Evolutionary conservation across 2,797 vertebrate genomes (phyloP).

Genomic region (Channallabes apus): DNA sequence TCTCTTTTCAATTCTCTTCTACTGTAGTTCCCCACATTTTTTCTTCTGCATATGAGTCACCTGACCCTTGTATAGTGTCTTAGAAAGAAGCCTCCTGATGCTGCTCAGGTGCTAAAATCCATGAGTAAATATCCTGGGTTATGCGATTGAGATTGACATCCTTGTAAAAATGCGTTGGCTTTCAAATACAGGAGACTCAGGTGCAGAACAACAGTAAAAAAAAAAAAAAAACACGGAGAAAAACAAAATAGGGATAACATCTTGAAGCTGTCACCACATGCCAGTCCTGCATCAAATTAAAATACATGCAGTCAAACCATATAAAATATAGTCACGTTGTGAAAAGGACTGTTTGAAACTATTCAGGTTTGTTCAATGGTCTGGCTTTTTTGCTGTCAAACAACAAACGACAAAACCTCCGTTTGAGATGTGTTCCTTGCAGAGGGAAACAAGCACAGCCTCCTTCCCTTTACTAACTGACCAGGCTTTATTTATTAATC

Average conservation of each 20-base stretch:
- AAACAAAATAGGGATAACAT: neutral
- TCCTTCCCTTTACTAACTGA: neutral
- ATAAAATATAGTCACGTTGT: neutral
- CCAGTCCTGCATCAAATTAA: constrained; percentile 2
- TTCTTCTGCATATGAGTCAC: constrained; percentile 15
- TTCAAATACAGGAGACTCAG: constrained; percentile 25
- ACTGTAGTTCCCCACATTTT: constrained; percentile 6
- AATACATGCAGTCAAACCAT: neutral
- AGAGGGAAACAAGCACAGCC: neutral
- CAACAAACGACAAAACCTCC: neutral
- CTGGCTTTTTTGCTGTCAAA: neutral
- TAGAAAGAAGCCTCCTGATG: constrained; percentile 19
- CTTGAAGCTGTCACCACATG: neutral
- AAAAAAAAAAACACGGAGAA: neutral
- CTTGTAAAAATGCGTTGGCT: constrained; percentile 25
- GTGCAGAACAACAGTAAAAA: constrained; percentile 12
- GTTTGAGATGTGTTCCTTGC: neutral
- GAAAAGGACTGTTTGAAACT: neutral
- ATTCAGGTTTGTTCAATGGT: neutral
- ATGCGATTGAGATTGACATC: constrained; percentile 18
- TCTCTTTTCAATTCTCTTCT: neutral
- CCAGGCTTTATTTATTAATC: constrained; percentile 26
- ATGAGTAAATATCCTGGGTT: constrained; percentile 2
- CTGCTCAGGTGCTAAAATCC: constrained; percentile 15
- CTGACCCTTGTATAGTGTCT: constrained; percentile 18